Conservation (phyloP, 2,888 invertebrate genomes). For the Agrochola macilenta region DNA sequence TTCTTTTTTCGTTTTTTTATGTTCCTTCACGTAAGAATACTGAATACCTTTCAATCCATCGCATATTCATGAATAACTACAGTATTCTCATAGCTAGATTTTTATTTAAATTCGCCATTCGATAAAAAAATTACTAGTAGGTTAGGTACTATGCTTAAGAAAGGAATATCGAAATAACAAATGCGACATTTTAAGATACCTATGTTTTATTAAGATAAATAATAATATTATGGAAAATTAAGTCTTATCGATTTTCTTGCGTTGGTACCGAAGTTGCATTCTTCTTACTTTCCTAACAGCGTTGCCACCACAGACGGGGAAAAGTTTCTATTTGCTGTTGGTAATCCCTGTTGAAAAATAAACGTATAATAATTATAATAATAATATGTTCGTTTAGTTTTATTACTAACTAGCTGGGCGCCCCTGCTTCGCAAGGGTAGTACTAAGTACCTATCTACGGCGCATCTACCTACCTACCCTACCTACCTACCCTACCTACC, state of each 20-base stretch:
- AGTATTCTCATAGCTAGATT: neutral
- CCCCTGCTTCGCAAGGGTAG: too few species aligned
- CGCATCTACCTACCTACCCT: too few species aligned
- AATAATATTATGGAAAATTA: neutral
- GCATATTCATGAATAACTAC: neutral
- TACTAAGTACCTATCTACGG: too few species aligned
- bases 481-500: too few species aligned
- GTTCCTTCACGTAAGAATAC: neutral
- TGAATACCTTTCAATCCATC: neutral
- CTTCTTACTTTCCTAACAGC: conserved; percentile 30
- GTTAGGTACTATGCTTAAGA: neutral
- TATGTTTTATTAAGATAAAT: neutral
- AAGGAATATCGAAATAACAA: conserved; percentile 6
- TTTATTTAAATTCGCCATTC: neutral
- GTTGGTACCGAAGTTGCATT: neutral
- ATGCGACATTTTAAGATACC: neutral
- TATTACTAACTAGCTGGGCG: too few species aligned
- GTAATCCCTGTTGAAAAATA: neutral
- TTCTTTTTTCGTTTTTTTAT: neutral
- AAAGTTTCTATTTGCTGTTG: neutral
- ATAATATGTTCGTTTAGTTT: neutral
- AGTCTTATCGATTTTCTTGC: neutral
- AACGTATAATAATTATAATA: neutral
- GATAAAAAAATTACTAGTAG: neutral
- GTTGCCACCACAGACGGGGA: conserved; percentile 15